Evolutionary conservation across 64 coral and sea anemone genomes (phyloP), one percentile per base, ranked within the genome.

Genomic region (Exaiptasia diaphana): DNA sequence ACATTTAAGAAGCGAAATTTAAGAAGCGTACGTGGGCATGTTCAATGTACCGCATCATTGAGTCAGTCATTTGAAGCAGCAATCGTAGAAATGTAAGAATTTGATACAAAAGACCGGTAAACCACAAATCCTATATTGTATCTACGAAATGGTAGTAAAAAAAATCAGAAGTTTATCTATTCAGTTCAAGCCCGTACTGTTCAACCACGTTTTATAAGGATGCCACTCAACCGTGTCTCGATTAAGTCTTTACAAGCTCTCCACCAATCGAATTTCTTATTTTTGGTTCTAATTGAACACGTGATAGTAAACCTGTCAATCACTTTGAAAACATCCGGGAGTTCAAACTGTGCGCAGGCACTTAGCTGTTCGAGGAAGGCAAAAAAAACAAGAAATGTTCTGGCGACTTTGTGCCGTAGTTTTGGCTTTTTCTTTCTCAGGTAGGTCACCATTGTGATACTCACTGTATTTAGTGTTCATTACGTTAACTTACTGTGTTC

Each of bases 361-460:
- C 39, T 23, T 73, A 52, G n/a, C 10, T 10, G 49, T 73, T 73
- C 44, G 45, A 42, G 69, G 69, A 73, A 40, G 69, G 38, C 28
- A 73, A 73, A 73, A 42, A 40, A 73, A 73, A 73, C 69, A 8
- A 73, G 38, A 41, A 73, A 41, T 73, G 69, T 73, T 73, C 44
- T 73, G 69, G 69, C 44, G 36, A 45, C 44, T 73, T 73, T 73
- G 25, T 35, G 69, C 69, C 69, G 40, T 73, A 73, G 38, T 73
- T 73, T 73, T 42, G 22, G 69, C 38, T 25, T 73, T 73, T 45
- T 73, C 44, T 42, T 25, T 42, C 28, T 42, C 69, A 49, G 69
- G 69, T 73, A 37, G 45, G 69, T 73, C 23, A 38, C 29, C 39
- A 49, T 45, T 49, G 69, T 73, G 44, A 73, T 73, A 65, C 61